Evolutionary conservation across 2,113 vertebrate species (phyloP), one percentile per base, ranked within the genome.

Genomic region (Crotalus viridis): DNA sequence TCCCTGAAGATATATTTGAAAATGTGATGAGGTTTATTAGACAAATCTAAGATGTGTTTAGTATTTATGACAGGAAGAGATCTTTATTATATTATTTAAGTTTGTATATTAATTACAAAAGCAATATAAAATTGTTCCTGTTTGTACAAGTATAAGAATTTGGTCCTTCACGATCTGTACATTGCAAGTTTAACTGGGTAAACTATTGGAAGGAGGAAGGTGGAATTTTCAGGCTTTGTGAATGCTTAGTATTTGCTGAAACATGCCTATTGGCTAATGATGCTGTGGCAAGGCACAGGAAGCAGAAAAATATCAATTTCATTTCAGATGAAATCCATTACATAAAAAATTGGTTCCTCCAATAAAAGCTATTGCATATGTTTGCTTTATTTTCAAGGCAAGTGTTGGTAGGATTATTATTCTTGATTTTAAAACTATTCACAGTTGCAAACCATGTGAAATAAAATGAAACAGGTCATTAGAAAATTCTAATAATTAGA

Each of bases 81-180:
- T 56, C 10, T 91, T 33, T 81, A 33, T 91, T 91, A 85, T 74
- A 90, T 93, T 93, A 81, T 81, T 81, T 39, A 81, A 39, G 33
- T 81, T 81, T 39, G 33, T 81, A 85, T 85, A 91, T 94, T 61
- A 94, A 86, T 90, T 95, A 88, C 61, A 94, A 95, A 74, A 0
- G 0, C 13, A 91, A 21, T 5, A 93, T 8, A 17, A 88, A 85
- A 95, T 92, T 89, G 89, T 74, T 26, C 19, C 22, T 93, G 87
- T 91, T 96, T 93, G 90, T 91, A 93, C 92, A 95, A 94, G 92
- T 51, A 91, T n/a, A 87, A 96, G 94, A 92, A 90, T 95, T 91
- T 95, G 96, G 96, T 94, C 94, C 94, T 94, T 95, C 89, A 92
- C 90, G 96, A 95, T 92, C 94, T 87, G 94, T 96, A 96, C 93